Base-by-base conservation (phyloP, 2,797 vertebrate genomes). In the Rousettus madagascariensis region DNA sequence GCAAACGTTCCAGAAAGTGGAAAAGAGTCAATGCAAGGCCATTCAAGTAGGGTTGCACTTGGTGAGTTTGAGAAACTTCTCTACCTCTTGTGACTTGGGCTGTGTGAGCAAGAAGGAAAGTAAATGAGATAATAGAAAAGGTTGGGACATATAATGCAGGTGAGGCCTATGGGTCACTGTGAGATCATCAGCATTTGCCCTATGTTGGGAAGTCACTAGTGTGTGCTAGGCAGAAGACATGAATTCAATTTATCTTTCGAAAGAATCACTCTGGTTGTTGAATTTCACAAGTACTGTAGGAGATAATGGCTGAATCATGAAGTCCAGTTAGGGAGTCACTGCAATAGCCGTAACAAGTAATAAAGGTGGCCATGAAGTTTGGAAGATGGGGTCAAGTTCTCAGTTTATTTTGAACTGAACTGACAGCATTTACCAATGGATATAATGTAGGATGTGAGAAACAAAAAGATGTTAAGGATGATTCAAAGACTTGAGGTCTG, bases 141-240 rank as follows among this genome's bases (percentile, higher is more conserved):
- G 13, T 53, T 3, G 8, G 3, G 16, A 41, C 3, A 0, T 16
- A 15, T 11, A 28, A 9, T n/a, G 8, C 22, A 69, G 8, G 38
- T 10, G 11, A 68, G 19, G 11, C 17, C n/a, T 24, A 2, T 22
- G 28, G 57, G 17, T 61, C 38, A 17, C 17, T 15, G 2, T 17
- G 8, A 49, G 20, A 75, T 49, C 36, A 24, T 26, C 3, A 1
- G 13, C 5, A 2, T 33, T 86, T 26, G 43, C 16, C 49, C 38
- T 8, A 22, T 36, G 24, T 17, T 15, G 55, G 41, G 36, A 65
- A 74, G 30, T 41, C 43, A 30, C 6, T 65, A 74, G 16, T 36
- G 43, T 1, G 8, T 55, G 10, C 2, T n/a, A 12, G 65, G 24
- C 15, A 46, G 16, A 82, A 71, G 30, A 51, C 0, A 1, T 26